A percentile compares a stretch with the other conserved stretches of the same genome.
These are phyloP conservation scores for Anolis carolinensis DNA, from an alignment of 2,113 vertebrate species.

Conservation along the genomic window DNA sequence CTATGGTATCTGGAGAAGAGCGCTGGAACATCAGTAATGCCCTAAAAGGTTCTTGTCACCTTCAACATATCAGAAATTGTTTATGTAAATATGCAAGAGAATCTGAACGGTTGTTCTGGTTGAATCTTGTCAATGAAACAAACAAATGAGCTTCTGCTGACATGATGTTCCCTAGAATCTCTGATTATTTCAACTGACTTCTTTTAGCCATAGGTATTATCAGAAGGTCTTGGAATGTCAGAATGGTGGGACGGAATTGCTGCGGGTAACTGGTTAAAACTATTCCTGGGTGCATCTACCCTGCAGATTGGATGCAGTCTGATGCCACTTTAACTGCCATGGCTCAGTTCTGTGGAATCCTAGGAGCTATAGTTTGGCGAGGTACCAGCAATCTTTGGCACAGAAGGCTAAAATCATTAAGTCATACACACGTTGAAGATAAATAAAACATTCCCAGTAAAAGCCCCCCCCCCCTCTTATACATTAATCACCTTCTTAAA, in stretches of 20 bases:
- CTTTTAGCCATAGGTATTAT: neutral
- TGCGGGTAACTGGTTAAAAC: neutral
- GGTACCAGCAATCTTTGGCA: no score
- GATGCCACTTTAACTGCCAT: no score
- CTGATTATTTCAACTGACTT: neutral
- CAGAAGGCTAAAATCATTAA: no score
- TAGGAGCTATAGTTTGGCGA: no score
- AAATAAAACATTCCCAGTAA: no score
- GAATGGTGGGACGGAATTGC: neutral
- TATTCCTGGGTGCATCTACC: neutral
- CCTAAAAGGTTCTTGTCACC: no score
- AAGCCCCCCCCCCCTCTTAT: no score
- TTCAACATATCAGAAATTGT: no score
- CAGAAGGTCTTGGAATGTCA: neutral
- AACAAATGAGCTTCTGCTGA: neutral
- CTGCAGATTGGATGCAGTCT: no score
- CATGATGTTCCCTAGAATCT: neutral
- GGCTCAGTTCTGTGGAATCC: no score
- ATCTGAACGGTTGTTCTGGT: neutral
- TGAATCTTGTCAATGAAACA: neutral
- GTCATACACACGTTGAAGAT: no score
- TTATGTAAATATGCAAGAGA: neutral
- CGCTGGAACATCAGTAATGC: neutral
- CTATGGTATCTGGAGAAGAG: neutral
- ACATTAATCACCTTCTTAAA: no score